phyloP scores from a whole-genome alignment of 2,888 invertebrate species.

The Nomada flava region DNA sequence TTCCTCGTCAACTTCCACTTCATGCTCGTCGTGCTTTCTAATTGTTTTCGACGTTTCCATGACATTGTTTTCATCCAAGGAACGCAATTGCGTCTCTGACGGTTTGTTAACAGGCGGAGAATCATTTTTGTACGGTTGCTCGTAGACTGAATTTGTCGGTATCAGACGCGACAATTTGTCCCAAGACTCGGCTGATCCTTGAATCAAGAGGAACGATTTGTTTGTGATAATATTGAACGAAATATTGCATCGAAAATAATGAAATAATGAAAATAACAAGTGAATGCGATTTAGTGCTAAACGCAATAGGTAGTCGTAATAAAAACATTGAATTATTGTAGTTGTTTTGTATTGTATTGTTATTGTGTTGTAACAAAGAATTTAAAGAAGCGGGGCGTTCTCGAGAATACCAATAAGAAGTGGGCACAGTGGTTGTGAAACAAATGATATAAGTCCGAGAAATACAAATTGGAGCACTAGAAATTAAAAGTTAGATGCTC shows the following conservation, averaged over 20 bases:
- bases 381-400: not conserved
- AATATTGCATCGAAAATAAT: no score
- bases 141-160: constrained; percentile 78
- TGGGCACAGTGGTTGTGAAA: not conserved
- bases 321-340: no score
- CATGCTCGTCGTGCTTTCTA: constrained; percentile 64
- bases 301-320: no score
- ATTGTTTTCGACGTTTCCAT: constrained; percentile 60
- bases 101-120: constrained; percentile 52
- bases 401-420: no score
- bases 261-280: no score
- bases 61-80: constrained; percentile 70
- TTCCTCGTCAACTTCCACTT: constrained; percentile 57
- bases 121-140: constrained; percentile 65
- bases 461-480: not conserved
- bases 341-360: no score
- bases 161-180: constrained; percentile 72
- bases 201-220: no score
- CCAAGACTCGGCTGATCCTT: constrained; percentile 72
- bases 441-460: not conserved
- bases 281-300: no score
- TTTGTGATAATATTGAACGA: no score
- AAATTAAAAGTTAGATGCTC: constrained; percentile 1
- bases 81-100: constrained; percentile 53
- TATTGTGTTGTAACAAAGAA: not conserved